Evolutionary conservation across 2,113 vertebrate species (phyloP), one percentile per base, ranked within the genome.

Genomic region (Eurystomus gularis): DNA sequence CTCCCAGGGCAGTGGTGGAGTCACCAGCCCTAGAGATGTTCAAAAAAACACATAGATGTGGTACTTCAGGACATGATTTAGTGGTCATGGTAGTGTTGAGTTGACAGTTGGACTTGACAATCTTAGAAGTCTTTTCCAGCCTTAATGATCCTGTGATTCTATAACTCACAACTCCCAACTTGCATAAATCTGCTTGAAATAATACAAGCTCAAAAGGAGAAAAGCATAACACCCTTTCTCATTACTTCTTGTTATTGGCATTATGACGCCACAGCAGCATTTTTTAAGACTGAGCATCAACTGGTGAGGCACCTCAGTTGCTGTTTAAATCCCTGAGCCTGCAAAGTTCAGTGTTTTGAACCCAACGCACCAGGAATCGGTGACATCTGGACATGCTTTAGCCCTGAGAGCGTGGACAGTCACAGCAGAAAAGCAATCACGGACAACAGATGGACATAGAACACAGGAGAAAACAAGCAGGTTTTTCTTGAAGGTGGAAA

Each of bases 351-450:
- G 16, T 13, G 28, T 58, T 94, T 93, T 66, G 73, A 42, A 39
- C 52, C 79, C 46, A 68, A 39, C 57, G 20, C 21, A 44, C 19
- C 2, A 3, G 42, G 14, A 69, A 11, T 62, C 44, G 62, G 28
- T 14, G 64, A 60, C 39, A 78, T 51, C 33, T 81, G 62, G 42
- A 55, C 21, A 13, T 13, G 15, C 21, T 77, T 84, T 13, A 78
- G n/a, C 17, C n/a, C 33, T 44, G 17, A 81, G 10, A 79, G 20
- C 60, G 8, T 0, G 0, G 13, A 21, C 10, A 24, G 42, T 61
- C 49, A 60, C 5, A 78, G 71, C 33, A 68, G 66, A 51, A 68
- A 25, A 77, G 44, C 26, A 16, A 10, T 64, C 49, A 66, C 65
- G 21, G 39, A 31, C 66, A 82, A 21, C 40, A 76, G 26, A 46